These are phyloP conservation scores for Achroia grisella DNA, from an alignment of 1,140 invertebrate species.

Conservation along the genomic window DNA sequence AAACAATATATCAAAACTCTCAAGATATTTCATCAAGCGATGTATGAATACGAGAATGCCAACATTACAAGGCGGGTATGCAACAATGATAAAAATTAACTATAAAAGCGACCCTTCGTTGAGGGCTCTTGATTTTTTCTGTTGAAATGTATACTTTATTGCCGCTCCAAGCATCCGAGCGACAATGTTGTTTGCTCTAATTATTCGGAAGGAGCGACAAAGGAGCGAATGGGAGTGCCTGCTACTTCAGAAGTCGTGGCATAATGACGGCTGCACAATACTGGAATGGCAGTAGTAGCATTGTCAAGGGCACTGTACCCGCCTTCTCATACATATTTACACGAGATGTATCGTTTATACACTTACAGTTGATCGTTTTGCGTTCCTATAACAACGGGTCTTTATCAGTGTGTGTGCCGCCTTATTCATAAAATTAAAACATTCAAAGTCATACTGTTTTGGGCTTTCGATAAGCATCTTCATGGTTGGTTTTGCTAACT, in stretches of 20 bases:
- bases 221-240: slow-evolving; percentile 46
- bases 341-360: slow-evolving; percentile 19
- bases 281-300: slow-evolving; percentile 47
- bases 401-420: too few relatives aligned
- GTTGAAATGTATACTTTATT: slow-evolving; percentile 65
- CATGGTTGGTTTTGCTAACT: too few relatives aligned
- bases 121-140: slow-evolving; percentile 43
- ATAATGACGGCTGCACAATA: slow-evolving; percentile 55
- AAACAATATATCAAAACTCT: slow-evolving; percentile 30
- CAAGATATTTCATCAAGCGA: slow-evolving; percentile 7
- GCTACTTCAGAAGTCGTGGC: slow-evolving; percentile 42
- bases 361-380: too few relatives aligned
- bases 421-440: too few relatives aligned
- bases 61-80: slow-evolving; percentile 22
- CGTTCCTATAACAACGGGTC: too few relatives aligned
- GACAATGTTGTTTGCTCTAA: slow-evolving; percentile 54
- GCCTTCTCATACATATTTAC: slow-evolving; percentile 67
- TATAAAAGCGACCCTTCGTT: slow-evolving; percentile 43
- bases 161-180: slow-evolving; percentile 25
- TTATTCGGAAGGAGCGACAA: slow-evolving; percentile 65
- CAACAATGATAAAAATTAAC: slow-evolving; percentile 63
- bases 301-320: slow-evolving; percentile 38
- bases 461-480: too few relatives aligned
- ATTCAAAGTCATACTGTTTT: too few relatives aligned
- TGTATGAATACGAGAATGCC: slow-evolving; percentile 33